A percentile compares a stretch with the other conserved stretches of the same genome.
These are phyloP conservation scores for Sebastolobus alascanus DNA, from an alignment of 2,797 vertebrate species.

Conservation along the genomic window DNA sequence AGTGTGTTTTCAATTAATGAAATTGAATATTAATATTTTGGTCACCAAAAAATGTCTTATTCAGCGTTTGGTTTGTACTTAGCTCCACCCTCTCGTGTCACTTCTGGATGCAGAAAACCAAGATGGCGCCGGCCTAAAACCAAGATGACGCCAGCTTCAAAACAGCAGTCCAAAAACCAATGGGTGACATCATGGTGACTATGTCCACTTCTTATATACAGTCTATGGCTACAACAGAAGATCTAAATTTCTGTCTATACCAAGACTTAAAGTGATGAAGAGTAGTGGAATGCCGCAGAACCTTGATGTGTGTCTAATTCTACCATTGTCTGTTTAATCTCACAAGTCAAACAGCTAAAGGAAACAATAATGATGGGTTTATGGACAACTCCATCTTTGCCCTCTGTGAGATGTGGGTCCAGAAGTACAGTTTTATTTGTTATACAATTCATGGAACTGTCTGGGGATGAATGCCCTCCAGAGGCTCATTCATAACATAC, in stretches of 20 bases:
- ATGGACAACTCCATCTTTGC: not conserved
- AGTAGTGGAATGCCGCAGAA: conserved; percentile 5
- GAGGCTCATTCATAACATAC: conserved; percentile 72
- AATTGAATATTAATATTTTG: no score
- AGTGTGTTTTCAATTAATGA: no score
- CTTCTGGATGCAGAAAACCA: no score
- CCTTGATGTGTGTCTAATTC: not conserved
- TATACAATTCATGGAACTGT: conserved; percentile 49
- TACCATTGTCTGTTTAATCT: conserved; percentile 26
- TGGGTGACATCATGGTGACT: no score
- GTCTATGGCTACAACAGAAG: not conserved
- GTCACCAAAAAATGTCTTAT: no score
- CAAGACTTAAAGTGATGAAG: not conserved
- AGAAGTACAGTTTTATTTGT: conserved; percentile 60
- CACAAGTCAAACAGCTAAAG: conserved; percentile 1
- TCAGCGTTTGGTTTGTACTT: no score
- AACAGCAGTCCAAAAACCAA: no score
- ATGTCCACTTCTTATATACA: no score
- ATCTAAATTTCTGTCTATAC: not conserved
- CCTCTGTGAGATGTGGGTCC: conserved; percentile 21
- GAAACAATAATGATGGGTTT: conserved; percentile 1
- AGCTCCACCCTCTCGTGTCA: no score
- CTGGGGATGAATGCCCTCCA: conserved; percentile 59
- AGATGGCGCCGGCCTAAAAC: no score
- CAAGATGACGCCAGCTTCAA: no score